A percentile compares a stretch with the other conserved stretches of the same genome.
These are phyloP conservation scores for Drosophila silvestris DNA, from an alignment of 2,888 invertebrate genomes.

Conservation along the genomic window DNA sequence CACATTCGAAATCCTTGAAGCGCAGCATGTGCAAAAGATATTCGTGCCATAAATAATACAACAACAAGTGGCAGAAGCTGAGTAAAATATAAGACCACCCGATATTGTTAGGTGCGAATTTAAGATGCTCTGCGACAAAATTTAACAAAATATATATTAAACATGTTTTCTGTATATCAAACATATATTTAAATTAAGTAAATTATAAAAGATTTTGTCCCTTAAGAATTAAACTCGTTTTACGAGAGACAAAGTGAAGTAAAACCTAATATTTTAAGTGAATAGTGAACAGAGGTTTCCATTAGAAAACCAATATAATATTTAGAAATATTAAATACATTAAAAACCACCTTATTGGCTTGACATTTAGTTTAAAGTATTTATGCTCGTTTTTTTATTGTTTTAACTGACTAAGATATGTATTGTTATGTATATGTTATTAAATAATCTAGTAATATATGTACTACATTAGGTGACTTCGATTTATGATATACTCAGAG, in stretches of 20 bases:
- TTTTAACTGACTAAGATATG: neutral
- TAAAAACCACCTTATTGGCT: too few species aligned
- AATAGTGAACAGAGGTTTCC: too few species aligned
- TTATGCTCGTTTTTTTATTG: neutral
- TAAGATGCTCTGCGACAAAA: constrained; percentile 17
- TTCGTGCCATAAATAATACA: constrained; percentile 55
- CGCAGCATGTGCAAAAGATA: constrained; percentile 51
- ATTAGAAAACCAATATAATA: too few species aligned
- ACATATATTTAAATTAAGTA: neutral
- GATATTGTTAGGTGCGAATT: constrained; percentile 5
- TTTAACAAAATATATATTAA: neutral
- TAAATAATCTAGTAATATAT: neutral
- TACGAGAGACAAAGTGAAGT: too few species aligned
- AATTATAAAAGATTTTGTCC: neutral
- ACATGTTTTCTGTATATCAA: neutral
- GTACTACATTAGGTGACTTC: neutral
- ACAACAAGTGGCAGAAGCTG: constrained; percentile 28
- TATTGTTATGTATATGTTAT: too few species aligned
- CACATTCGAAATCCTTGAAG: constrained; percentile 21
- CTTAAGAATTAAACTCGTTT: neutral
- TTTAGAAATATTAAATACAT: too few species aligned
- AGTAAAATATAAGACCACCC: neutral
- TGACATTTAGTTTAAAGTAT: neutral
- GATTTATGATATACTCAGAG: neutral
- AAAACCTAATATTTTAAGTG: too few species aligned